Conservation (phyloP, 2,113 vertebrate species). For the Fulmarus glacialis region DNA sequence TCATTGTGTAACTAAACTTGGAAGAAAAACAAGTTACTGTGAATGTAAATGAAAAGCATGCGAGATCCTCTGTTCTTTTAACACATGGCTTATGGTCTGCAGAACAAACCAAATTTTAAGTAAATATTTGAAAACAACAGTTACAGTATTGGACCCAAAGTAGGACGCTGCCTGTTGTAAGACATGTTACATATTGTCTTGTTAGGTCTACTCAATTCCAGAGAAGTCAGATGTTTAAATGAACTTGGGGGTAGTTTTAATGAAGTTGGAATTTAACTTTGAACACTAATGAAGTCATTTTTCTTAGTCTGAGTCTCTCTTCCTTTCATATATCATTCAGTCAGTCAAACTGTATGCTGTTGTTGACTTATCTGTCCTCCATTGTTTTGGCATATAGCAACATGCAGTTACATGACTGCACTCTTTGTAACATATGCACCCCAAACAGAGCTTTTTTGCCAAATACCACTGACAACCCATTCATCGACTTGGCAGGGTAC, state of each 20-base stretch:
- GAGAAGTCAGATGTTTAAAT: background rate
- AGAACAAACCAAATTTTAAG: background rate
- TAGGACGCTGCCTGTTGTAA: background rate
- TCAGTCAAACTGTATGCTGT: background rate
- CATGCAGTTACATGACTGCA: background rate
- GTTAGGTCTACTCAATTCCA: background rate
- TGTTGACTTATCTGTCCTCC: background rate
- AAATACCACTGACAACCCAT: background rate
- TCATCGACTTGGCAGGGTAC: background rate
- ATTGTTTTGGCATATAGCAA: background rate
- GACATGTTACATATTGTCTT: background rate
- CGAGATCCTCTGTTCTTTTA: background rate
- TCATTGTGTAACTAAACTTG: background rate
- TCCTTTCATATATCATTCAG: background rate
- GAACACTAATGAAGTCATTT: background rate
- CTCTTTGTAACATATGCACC: background rate
- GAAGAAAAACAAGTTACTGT: background rate
- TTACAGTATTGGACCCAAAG: background rate
- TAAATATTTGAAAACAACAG: background rate
- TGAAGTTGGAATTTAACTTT: background rate
- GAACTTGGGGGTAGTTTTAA: background rate
- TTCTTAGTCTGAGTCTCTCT: background rate
- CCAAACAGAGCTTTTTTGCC: background rate
- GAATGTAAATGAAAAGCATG: background rate
- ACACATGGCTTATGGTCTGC: background rate